Base-by-base conservation (phyloP, 2,113 vertebrate species). In the Ceuthmochares aereus region DNA sequence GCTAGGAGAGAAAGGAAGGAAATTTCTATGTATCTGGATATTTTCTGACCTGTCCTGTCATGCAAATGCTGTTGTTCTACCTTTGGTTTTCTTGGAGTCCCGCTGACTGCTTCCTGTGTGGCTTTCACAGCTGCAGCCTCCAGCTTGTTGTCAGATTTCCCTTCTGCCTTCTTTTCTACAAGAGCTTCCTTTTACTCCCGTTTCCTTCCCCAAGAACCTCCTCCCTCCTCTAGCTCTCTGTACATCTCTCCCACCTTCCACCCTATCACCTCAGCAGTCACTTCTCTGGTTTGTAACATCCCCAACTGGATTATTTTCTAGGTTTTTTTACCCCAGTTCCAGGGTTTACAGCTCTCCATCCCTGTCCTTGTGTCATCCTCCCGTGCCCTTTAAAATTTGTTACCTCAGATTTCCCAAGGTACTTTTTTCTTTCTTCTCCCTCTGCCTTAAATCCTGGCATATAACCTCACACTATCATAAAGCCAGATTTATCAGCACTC, bases 11-110 rank as follows among this genome's bases (percentile, higher is more conserved):
- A 88, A 94, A 82, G 11, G 14, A 56, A 90, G 25, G 32, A 70
- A 63, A 86, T 64, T 78, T 90, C 23, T 52, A 75, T 72, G 56
- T 60, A 23, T 47, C 30, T 88, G 51, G 32, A 43, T 70, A 63
- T 72, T 86, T 95, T 96, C 62, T 80, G 51, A 63, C 42, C 54
- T 81, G 15, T 85, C 10, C 7, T 86, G 8, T 36, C 60, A 80
- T 40, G 9, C 60, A 86, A 90, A 75, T 56, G 23, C 4, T 88
- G 37, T 52, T 93, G 14, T 68, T 97, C 88, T 96, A 94, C 93
- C 95, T 93, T 80, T 90, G 60, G 36, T 96, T 59, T 87, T 68
- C 87, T 93, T 95, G 72, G 81, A 85, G 29, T 91, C 62, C 34
- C 0, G 10, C 19, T 77, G 89, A 51, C 51, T 69, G 37, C 9